Percentiles rank a stretch among this genome's conserved stretches.
phyloP scores from a whole-genome alignment of 2,888 invertebrate genomes.

The Mesorhabditis spiculigera region DNA sequence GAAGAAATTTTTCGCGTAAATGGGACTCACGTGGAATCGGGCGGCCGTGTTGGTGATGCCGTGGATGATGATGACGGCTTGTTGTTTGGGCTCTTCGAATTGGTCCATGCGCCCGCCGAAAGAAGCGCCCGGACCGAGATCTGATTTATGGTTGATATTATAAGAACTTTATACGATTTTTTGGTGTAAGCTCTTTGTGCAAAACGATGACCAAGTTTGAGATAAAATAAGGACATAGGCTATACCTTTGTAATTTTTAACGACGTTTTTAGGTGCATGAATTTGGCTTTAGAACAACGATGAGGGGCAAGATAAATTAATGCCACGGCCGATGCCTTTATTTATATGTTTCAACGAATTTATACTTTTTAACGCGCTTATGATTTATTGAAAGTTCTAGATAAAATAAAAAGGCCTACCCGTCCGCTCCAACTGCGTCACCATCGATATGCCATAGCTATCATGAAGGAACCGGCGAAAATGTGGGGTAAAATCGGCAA shows the following conservation, averaged over 20 bases:
- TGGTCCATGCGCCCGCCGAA: constrained; percentile 43
- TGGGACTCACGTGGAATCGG: constrained; percentile 35
- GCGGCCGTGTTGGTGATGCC: constrained; percentile 55
- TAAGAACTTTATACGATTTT: not conserved
- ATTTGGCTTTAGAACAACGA: no score
- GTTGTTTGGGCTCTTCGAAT: constrained; percentile 23
- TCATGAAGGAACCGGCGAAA: constrained; percentile 42
- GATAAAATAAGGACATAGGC: no score
- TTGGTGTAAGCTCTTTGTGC: not conserved
- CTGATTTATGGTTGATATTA: constrained; percentile 12
- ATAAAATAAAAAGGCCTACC: not conserved
- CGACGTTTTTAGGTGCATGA: no score
- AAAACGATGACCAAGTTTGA: no score
- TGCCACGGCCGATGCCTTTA: no score
- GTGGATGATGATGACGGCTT: constrained; percentile 54
- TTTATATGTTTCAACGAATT: no score
- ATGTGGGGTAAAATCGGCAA: constrained; percentile 39
- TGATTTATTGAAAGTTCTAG: no score
- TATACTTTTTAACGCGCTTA: no score
- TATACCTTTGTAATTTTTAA: no score
- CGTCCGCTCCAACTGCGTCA: constrained; percentile 43
- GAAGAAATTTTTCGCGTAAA: constrained; percentile 11
- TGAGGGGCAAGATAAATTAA: no score
- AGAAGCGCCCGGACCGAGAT: constrained; percentile 49
- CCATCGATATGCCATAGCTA: constrained; percentile 47